phyloP scores from a whole-genome alignment of 2,797 vertebrate genomes.

The Glyptemys insculpta region DNA sequence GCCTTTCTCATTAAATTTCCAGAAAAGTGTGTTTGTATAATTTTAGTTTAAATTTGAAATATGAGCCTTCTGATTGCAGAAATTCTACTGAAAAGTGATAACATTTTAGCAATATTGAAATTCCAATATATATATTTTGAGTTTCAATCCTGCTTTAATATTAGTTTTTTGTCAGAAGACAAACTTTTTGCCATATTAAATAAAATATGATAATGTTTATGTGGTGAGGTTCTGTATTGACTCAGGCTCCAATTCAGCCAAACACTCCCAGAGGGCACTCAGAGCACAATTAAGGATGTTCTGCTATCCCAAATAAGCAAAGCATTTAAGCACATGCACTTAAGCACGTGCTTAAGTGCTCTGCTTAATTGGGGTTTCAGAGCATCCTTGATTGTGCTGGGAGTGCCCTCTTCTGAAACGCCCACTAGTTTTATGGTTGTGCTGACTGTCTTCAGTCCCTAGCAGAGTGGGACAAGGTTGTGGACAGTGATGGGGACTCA shows the following conservation, averaged over 20 bases:
- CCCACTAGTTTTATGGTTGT: not conserved
- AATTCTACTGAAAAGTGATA: not conserved
- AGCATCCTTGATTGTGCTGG: not conserved
- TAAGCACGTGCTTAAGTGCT: not conserved
- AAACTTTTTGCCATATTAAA: not conserved
- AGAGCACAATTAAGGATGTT: not conserved
- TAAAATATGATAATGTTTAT: not conserved
- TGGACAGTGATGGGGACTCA: not conserved
- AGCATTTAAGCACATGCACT: too few relatives aligned
- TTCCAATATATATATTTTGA: not conserved
- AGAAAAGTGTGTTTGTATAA: not conserved
- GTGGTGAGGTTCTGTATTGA: not conserved
- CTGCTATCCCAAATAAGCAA: not conserved
- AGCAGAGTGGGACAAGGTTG: not conserved
- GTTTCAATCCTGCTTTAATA: not conserved
- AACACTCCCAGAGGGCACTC: not conserved
- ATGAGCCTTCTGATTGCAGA: not conserved
- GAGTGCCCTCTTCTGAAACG: not conserved
- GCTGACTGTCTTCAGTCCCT: not conserved
- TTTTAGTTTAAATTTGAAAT: not conserved
- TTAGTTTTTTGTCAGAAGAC: not conserved
- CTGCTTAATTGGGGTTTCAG: not conserved
- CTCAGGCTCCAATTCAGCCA: not conserved
- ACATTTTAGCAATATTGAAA: not conserved
- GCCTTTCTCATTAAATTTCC: not conserved